These are phyloP conservation scores for Artibeus lituratus DNA, from an alignment of 2,797 vertebrate genomes.

Conservation along the genomic window DNA sequence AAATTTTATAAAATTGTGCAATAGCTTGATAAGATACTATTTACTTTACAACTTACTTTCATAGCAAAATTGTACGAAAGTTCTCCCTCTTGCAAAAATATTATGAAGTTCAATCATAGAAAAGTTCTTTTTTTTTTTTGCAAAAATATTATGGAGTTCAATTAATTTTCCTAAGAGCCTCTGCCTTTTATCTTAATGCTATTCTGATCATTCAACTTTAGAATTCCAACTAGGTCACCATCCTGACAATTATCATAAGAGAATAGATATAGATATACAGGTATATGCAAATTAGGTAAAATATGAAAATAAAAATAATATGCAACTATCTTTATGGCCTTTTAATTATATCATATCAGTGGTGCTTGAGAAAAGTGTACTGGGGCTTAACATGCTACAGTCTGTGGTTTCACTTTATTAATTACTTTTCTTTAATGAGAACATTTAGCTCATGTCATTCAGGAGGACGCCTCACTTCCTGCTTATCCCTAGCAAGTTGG, in stretches of 20 bases:
- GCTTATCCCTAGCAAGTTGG: neutral
- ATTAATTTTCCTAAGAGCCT: neutral
- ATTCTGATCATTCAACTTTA: neutral
- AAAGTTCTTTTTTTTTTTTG: neutral
- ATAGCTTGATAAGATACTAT: neutral
- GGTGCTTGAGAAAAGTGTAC: neutral
- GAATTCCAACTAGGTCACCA: neutral
- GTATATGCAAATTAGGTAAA: neutral
- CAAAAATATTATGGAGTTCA: neutral
- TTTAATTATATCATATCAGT: neutral
- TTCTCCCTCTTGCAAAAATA: neutral
- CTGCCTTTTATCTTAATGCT: neutral
- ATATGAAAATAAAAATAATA: neutral
- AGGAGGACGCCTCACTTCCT: neutral
- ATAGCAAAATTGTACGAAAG: neutral
- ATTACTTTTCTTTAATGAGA: neutral
- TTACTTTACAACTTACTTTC: slow-evolving; percentile 21
- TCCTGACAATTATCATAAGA: neutral
- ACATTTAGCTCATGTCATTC: neutral
- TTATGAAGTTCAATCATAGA: no score
- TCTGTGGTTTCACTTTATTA: neutral
- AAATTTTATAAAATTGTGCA: neutral
- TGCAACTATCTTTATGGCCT: neutral
- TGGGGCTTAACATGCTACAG: neutral
- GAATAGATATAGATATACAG: neutral